Evolutionary conservation across 2,888 invertebrate species (phyloP), one percentile per base, ranked within the genome.

Genomic region (Chrysotoxum bicinctum): DNA sequence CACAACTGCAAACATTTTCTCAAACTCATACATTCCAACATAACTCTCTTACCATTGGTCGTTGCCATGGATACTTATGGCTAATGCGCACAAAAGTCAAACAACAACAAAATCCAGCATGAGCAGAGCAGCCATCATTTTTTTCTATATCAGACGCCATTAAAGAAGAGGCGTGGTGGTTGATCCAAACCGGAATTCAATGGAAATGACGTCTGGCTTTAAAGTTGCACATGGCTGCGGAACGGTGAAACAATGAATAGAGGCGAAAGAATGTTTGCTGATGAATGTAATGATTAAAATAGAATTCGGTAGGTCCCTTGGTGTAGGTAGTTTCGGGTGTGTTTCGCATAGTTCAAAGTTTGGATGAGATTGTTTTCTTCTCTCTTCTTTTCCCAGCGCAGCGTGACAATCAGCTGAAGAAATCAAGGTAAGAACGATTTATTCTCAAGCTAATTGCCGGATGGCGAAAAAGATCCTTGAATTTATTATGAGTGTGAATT

Each of bases 131-230:
- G 85, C 85, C 85, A 85, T 85, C 69, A 85, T 85, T 68, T 30
- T 80, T 81, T 77, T 81, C 60, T 32, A 1, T 1, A 9, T 52
- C 68, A 58, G 85, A 81, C 85, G 85, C 85, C 85, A 85, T 85
- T 81, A 81, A 85, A 85, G 77, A 77, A 62, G 35, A 85, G 85
- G 85, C 85, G 85, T 85, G 85, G 81, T 73, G 50, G 54, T 14
- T 21, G 14, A 32, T 9, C 5, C 1, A 58, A 72, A 79, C 80
- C 75, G 66, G 80, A 75, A 72, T 84, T 74, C 50, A 58, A 56
- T 69, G 8, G 72, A 62, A 68, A 75, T 30, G 12, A 14, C 69
- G 35, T 23, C 12, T 16, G 30, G 43, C 56, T 54, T 23, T 7
- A 16, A 40, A 66, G 30, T 45, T 84, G 70, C 83, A 84, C 72